Conservation (phyloP, 2,797 vertebrate genomes). For the Gallinago solitaria region DNA sequence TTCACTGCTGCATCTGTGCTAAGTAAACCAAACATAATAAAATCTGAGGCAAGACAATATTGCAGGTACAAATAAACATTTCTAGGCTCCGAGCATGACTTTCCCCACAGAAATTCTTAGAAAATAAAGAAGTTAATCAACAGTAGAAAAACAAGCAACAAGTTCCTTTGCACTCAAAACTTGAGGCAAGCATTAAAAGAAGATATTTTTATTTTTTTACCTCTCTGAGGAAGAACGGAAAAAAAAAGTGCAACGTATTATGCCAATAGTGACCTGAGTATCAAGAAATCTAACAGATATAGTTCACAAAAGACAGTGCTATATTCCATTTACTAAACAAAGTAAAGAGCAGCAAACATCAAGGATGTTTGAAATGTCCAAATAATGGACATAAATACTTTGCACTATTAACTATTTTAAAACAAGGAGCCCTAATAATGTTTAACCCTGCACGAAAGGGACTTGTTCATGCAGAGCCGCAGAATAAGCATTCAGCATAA, state of each 20-base stretch:
- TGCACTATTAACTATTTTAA: background rate
- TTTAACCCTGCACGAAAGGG: background rate
- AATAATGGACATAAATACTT: background rate
- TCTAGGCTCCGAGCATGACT: background rate
- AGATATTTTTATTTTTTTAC: background rate
- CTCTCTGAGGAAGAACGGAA: background rate
- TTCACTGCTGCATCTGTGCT: conserved; percentile 89
- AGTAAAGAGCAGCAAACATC: background rate
- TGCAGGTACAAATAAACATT: background rate
- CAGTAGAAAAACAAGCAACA: background rate
- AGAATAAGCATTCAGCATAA: background rate
- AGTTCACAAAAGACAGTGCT: background rate
- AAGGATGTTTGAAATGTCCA: background rate
- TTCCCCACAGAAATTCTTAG: background rate
- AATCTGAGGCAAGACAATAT: conserved; percentile 76
- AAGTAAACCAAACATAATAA: conserved; percentile 81
- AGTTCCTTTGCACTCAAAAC: background rate
- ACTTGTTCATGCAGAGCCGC: background rate
- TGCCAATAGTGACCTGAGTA: background rate
- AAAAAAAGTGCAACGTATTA: background rate
- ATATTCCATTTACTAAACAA: background rate
- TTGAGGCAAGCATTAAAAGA: background rate
- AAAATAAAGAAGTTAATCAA: background rate
- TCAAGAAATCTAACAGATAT: background rate
- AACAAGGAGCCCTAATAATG: background rate